These are phyloP conservation scores for Rhopilema esculentum DNA, from an alignment of 30 jellyfish, hydroid and myxozoan genomes.

Conservation along the genomic window DNA sequence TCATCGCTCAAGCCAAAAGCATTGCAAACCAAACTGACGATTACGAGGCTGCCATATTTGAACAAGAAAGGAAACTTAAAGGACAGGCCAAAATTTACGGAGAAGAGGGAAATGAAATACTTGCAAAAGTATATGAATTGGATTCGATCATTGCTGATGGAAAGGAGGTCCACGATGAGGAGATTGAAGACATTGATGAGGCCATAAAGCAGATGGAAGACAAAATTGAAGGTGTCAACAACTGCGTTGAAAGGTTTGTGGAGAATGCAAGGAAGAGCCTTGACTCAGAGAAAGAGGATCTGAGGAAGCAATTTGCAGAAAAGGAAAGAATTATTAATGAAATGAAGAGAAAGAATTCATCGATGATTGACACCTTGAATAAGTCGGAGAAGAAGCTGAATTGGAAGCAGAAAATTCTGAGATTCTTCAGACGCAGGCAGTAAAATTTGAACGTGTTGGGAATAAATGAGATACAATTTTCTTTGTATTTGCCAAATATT, in stretches of 20 bases:
- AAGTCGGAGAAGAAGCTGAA: background rate
- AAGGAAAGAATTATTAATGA: background rate
- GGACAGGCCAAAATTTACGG: background rate
- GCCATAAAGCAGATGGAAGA: background rate
- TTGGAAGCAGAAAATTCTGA: background rate
- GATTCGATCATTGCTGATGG: background rate
- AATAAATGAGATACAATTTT: too few species aligned
- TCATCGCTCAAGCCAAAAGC: background rate
- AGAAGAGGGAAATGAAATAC: background rate
- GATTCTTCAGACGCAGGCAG: background rate
- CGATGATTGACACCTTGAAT: background rate
- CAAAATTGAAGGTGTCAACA: background rate
- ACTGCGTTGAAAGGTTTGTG: background rate
- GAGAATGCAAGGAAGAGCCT: background rate
- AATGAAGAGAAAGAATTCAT: background rate
- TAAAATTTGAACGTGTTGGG: background rate
- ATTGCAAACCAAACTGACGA: background rate
- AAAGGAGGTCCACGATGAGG: background rate
- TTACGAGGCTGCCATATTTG: background rate
- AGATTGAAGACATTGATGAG: background rate
- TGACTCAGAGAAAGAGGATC: background rate
- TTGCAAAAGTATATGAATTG: background rate
- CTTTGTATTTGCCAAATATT: too few species aligned
- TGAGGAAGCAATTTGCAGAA: background rate
- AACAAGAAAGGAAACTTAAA: background rate